A percentile compares a stretch with the other conserved stretches of the same genome.
These are phyloP conservation scores for Caradrina kadenii DNA, from an alignment of 2,888 invertebrate genomes.

Conservation along the genomic window DNA sequence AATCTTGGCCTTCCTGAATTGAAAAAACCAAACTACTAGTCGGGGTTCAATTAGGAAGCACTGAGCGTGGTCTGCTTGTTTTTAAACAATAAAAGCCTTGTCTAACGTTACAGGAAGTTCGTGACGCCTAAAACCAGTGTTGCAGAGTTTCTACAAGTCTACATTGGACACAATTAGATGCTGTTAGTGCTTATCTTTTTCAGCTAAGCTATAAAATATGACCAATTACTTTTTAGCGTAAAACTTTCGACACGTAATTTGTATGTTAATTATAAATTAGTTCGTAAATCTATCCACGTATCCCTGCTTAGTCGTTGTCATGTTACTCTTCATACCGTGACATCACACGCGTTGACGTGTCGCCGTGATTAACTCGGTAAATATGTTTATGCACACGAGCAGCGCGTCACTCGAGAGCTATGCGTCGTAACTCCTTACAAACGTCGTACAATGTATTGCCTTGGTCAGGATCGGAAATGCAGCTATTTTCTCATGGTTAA, in stretches of 20 bases:
- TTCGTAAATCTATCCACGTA: slow-evolving; percentile 20
- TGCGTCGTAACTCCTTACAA: slow-evolving; percentile 37
- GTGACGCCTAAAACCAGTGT: slow-evolving; percentile 10
- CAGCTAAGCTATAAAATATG: not conserved
- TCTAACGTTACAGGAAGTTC: slow-evolving; percentile 31
- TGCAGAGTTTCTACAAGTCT: not conserved
- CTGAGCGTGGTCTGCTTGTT: slow-evolving; percentile 18
- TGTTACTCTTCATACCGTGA: slow-evolving; percentile 49
- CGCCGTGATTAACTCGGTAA: slow-evolving; percentile 59
- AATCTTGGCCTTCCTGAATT: slow-evolving; percentile 23
- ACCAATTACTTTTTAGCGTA: not conserved
- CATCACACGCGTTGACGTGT: slow-evolving; percentile 63
- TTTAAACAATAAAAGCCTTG: slow-evolving; percentile 23
- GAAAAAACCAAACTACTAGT: slow-evolving; percentile 11
- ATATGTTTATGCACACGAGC: slow-evolving; percentile 49
- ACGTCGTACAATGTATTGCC: slow-evolving; percentile 41
- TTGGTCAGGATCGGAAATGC: slow-evolving; percentile 47
- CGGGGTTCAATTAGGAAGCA: slow-evolving; percentile 32
- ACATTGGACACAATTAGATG: slow-evolving; percentile 3
- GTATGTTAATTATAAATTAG: slow-evolving; percentile 21
- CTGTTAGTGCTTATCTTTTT: not conserved
- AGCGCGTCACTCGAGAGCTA: slow-evolving; percentile 52
- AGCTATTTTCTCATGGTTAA: slow-evolving; percentile 19
- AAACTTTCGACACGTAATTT: not conserved
- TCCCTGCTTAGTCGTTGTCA: slow-evolving; percentile 24